phyloP scores from a whole-genome alignment of 2,113 vertebrate species.

The Psammodynastes pulverulentus region DNA sequence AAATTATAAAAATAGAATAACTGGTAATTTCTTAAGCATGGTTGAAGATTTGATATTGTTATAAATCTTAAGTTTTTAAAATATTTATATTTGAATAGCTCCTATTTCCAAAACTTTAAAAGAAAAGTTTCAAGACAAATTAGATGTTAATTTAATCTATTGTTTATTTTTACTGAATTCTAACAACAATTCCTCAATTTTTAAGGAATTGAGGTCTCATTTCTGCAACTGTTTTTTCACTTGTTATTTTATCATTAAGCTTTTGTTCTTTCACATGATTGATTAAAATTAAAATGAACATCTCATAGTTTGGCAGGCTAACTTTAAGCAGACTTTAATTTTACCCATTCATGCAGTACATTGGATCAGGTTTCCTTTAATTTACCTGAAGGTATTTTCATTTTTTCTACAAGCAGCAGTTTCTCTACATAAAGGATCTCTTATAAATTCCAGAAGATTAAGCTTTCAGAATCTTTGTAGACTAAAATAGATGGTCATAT shows the following conservation, averaged over 20 bases:
- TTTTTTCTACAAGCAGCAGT: not conserved
- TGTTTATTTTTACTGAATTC: not conserved
- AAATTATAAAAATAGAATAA: conserved; percentile 14
- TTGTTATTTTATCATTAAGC: conserved; percentile 10
- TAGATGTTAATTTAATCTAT: not conserved
- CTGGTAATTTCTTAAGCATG: conserved; percentile 33
- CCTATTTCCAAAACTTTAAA: conserved; percentile 39
- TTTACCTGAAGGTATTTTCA: not conserved
- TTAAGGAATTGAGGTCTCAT: not conserved
- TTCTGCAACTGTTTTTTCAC: not conserved
- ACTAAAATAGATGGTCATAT: not conserved
- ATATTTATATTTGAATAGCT: conserved; percentile 32
- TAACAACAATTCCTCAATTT: not conserved
- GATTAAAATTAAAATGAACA: not conserved
- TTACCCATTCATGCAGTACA: not conserved
- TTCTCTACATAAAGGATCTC: not conserved
- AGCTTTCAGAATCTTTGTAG: not conserved
- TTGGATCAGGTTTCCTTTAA: not conserved
- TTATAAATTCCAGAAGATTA: not conserved
- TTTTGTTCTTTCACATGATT: not conserved
- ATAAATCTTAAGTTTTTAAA: conserved; percentile 35
- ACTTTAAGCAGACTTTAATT: not conserved
- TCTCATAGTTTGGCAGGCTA: not conserved
- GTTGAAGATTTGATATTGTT: conserved; percentile 43
- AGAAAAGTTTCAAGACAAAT: not conserved